phyloP scores from a whole-genome alignment of 2,113 vertebrate genomes.

The Anas platyrhynchos region DNA sequence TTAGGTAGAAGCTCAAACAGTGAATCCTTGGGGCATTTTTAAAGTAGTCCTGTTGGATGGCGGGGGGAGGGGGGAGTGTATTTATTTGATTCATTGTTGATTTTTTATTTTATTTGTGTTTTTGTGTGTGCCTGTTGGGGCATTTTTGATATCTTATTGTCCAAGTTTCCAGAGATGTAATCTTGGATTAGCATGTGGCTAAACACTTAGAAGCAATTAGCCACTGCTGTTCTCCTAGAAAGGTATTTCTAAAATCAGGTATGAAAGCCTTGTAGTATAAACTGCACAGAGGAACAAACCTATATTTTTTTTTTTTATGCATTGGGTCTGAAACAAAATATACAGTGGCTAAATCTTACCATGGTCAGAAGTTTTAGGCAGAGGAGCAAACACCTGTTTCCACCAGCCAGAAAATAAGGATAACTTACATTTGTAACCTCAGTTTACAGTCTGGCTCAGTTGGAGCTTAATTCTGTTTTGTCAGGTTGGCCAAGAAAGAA shows the following conservation, averaged over 20 bases:
- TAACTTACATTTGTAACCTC: not conserved
- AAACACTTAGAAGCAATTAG: not conserved
- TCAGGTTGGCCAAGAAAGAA: not conserved
- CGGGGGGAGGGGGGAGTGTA: not conserved
- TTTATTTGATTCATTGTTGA: constrained; percentile 59
- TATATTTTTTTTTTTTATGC: not conserved
- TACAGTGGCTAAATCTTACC: not conserved
- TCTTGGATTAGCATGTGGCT: constrained; percentile 11
- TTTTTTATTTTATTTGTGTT: not conserved
- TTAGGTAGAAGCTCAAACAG: constrained; percentile 65
- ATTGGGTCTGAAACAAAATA: not conserved
- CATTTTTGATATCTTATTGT: constrained; percentile 49
- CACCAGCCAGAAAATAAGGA: not conserved
- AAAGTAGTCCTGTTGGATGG: constrained; percentile 42
- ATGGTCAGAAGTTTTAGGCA: not conserved
- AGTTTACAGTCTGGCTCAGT: not conserved
- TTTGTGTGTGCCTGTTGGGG: not conserved
- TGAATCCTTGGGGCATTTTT: constrained; percentile 78
- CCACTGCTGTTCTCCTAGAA: not conserved
- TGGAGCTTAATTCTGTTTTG: constrained; percentile 5
- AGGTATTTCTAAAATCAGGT: constrained; percentile 32
- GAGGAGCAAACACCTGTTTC: not conserved
- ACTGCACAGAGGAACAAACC: not conserved
- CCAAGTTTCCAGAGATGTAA: constrained; percentile 12
- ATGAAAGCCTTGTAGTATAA: not conserved